Evolutionary conservation across 2,113 vertebrate genomes (phyloP).

Genomic region (Eira barbara): DNA sequence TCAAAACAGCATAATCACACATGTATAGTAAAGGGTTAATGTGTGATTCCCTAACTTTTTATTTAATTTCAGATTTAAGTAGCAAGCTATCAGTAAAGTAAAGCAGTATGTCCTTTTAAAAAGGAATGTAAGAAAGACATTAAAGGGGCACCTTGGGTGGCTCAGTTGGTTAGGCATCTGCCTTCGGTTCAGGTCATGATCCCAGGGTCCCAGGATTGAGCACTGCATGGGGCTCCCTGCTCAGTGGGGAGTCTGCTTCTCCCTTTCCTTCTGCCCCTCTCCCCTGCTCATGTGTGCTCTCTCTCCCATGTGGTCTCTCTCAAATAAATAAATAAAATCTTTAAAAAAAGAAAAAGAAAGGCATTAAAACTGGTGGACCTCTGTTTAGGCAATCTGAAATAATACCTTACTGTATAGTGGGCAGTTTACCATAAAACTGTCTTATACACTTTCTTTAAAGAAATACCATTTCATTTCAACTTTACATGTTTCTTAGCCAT

Average conservation of each 20-base stretch:
- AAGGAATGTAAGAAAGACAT: not conserved
- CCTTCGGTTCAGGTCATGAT: not conserved
- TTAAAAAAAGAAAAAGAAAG: not conserved
- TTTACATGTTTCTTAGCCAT: conserved; percentile 57
- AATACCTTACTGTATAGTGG: conserved; percentile 26
- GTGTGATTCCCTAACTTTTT: not conserved
- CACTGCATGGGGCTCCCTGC: not conserved
- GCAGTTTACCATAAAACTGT: conserved; percentile 42
- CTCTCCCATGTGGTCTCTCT: too few relatives aligned
- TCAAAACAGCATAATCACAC: not conserved
- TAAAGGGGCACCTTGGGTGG: not conserved
- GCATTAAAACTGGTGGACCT: not conserved
- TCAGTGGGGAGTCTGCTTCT: not conserved
- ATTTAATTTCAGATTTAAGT: not conserved
- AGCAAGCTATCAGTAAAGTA: conserved; percentile 4
- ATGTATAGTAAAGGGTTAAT: not conserved
- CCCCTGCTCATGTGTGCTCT: not conserved
- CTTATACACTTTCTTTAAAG: conserved; percentile 57
- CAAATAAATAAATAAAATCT: not conserved
- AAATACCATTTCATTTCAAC: conserved; percentile 56
- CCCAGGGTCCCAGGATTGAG: not conserved
- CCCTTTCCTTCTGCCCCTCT: not conserved
- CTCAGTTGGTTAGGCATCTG: not conserved
- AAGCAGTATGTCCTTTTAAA: conserved; percentile 23
- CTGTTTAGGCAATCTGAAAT: conserved; percentile 61